Conservation (phyloP, 2,888 invertebrate species). For the Saturnia japonica region DNA sequence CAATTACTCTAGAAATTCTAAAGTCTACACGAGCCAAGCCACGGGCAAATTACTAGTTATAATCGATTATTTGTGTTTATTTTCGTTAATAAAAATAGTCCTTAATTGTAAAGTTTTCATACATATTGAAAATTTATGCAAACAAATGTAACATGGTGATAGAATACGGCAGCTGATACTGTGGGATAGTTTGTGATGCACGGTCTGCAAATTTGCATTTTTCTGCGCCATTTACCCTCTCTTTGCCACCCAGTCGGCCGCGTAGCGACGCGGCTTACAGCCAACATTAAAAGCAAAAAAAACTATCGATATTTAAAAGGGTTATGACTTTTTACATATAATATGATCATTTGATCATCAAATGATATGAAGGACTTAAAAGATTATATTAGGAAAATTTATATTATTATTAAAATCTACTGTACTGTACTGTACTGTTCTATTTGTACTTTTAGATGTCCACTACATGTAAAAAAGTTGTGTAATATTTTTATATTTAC, state of each 20-base stretch:
- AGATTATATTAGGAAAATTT: too few relatives aligned
- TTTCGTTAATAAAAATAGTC: not conserved
- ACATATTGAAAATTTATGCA: not conserved
- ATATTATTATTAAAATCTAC: too few relatives aligned
- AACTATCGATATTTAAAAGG: not conserved
- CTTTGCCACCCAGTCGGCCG: slow-evolving; percentile 26
- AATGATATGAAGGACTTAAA: too few relatives aligned
- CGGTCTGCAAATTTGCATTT: slow-evolving; percentile 66
- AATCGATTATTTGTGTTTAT: too few relatives aligned
- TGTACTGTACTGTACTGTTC: too few relatives aligned
- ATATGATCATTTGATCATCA: too few relatives aligned
- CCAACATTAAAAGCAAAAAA: slow-evolving; percentile 1
- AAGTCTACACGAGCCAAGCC: not conserved
- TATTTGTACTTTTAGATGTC: too few relatives aligned
- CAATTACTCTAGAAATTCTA: too few relatives aligned
- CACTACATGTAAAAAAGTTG: too few relatives aligned
- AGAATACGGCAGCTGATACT: slow-evolving; percentile 27
- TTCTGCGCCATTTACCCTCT: slow-evolving; percentile 57
- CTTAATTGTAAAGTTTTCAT: not conserved
- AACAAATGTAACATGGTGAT: slow-evolving; percentile 23
- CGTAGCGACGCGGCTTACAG: not conserved
- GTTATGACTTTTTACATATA: not conserved
- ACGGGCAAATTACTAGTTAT: too few relatives aligned
- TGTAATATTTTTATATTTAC: too few relatives aligned
- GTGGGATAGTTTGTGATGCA: slow-evolving; percentile 46